These are phyloP conservation scores for Bursaphelenchus mucronatus DNA, from an alignment of 1,140 invertebrate genomes.

Conservation along the genomic window DNA sequence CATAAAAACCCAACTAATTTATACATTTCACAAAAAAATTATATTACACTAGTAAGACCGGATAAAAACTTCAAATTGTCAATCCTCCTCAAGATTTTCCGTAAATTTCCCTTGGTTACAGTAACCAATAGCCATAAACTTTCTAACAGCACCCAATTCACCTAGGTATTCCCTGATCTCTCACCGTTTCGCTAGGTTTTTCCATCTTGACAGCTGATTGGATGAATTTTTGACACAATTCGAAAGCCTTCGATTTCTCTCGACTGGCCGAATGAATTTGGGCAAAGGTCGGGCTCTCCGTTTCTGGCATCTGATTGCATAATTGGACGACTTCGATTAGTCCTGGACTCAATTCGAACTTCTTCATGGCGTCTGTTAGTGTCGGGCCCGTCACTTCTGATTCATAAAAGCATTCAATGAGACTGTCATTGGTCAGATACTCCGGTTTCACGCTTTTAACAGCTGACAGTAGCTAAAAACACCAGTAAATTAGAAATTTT, in stretches of 20 bases:
- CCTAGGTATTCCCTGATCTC: no score
- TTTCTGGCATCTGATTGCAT: background rate
- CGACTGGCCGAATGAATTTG: slow-evolving; percentile 5
- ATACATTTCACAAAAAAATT: no score
- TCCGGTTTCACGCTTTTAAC: slow-evolving; percentile 5
- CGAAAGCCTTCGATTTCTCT: background rate
- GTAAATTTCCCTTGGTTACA: no score
- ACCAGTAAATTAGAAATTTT: background rate
- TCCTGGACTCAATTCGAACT: background rate
- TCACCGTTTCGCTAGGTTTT: no score
- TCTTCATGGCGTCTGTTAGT: slow-evolving; percentile 11
- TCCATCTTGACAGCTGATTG: no score
- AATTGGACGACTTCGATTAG: slow-evolving; percentile 16
- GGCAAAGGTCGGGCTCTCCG: slow-evolving; percentile 8
- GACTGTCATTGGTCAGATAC: slow-evolving; percentile 1
- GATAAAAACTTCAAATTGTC: no score
- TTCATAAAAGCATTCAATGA: slow-evolving; percentile 7
- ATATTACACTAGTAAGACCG: no score
- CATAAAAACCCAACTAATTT: no score
- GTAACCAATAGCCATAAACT: no score
- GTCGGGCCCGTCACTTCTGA: background rate
- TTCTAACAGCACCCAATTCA: no score
- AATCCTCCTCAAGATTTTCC: no score
- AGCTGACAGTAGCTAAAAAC: slow-evolving; percentile 6
- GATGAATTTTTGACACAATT: slow-evolving; percentile 6